Evolutionary conservation across 2,888 invertebrate species (phyloP), one percentile per base, ranked within the genome.

Genomic region (Plagiodera versicolora): DNA sequence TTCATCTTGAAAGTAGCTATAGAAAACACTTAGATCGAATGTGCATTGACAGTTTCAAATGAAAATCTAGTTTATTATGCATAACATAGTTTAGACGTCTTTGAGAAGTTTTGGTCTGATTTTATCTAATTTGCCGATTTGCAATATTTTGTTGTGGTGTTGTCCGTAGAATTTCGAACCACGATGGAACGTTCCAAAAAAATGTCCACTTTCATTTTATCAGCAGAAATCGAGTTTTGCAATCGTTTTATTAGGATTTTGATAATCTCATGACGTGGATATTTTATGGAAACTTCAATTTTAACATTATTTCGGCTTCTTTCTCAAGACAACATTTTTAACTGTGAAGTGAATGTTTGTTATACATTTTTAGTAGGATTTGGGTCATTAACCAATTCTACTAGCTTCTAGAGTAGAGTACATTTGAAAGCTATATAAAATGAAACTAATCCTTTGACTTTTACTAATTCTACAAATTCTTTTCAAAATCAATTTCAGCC

Each of bases 121-220:
- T 65, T 56, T 55, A 46, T 46, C 70, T 77, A 63, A 74, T 75
- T 76, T 74, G 76, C 75, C 60, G 65, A 74, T 77, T 76, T 72
- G 74, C 75, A 60, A 67, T 71, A 71, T 71, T 66, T 64, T 68
- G 68, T 60, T 51, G 61, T 52, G 60, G 58, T 61, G 58, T 67
- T 67, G 60, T 50, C 32, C 48, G 57, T 49, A 49, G 32, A 53
- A 53, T 35, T 24, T 66, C 53, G 59, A 32, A 44, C 14, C 28
- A 35, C 6, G 50, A 57, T 28, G 14, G 52, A 53, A 53, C 14
- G 32, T 57, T 57, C 35, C 46, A 35, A 45, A 17, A 55, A 47
- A 10, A 28, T 28, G 30, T 24, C n/a, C 18, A 58, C 24, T 44
- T 17, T 30, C 14, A 39, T 39, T n/a, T 14, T 3, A n/a, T 39